A percentile compares a stretch with the other conserved stretches of the same genome.
Evolutionary conservation across 2,113 vertebrate species (phyloP).

Genomic region (Macaca nemestrina): DNA sequence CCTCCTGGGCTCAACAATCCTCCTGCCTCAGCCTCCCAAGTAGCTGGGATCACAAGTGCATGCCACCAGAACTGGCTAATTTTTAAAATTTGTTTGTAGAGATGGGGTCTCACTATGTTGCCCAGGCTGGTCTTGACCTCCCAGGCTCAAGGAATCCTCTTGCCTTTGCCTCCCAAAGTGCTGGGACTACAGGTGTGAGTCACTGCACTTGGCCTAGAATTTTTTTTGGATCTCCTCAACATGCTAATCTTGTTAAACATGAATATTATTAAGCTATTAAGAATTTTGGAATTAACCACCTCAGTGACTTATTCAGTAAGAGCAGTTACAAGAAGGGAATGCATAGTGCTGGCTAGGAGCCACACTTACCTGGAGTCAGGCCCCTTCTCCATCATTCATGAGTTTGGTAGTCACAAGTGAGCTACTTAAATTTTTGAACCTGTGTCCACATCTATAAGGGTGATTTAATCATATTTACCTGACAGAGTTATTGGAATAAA

Average conservation of each 20-base stretch:
- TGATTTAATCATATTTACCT: background rate
- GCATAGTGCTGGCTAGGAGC: background rate
- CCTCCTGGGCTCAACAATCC: too few relatives aligned
- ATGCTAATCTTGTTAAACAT: background rate
- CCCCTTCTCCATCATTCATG: background rate
- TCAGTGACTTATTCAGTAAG: background rate
- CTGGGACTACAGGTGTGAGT: too few relatives aligned
- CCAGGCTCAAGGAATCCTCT: too few relatives aligned
- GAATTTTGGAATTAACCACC: background rate
- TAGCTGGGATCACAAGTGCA: too few relatives aligned
- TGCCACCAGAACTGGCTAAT: too few relatives aligned
- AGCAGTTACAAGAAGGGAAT: background rate
- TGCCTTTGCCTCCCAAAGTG: too few relatives aligned
- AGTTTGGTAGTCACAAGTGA: background rate
- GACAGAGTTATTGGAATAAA: background rate
- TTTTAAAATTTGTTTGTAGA: too few relatives aligned
- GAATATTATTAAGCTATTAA: background rate
- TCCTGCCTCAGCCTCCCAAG: too few relatives aligned
- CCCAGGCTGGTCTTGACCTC: too few relatives aligned
- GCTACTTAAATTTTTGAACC: background rate
- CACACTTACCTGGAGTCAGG: background rate
- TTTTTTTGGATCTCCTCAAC: background rate
- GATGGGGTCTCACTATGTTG: too few relatives aligned
- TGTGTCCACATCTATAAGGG: background rate
- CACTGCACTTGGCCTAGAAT: too few relatives aligned